Evolutionary conservation across 2,113 vertebrate species (phyloP).

Genomic region (Copsychus sechellarum): DNA sequence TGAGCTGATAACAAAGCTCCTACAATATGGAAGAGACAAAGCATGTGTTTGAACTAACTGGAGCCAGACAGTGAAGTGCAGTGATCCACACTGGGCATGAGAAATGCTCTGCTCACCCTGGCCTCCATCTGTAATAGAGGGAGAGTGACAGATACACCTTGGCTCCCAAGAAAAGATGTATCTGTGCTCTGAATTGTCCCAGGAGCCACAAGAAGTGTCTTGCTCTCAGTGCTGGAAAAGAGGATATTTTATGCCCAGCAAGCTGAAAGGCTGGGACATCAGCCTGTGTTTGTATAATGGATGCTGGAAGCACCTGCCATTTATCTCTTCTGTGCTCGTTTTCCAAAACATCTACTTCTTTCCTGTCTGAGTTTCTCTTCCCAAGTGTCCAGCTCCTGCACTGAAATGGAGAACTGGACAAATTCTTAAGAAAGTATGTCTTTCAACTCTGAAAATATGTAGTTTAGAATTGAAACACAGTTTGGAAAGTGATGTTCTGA

Average conservation of each 20-base stretch:
- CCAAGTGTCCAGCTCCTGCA: background rate
- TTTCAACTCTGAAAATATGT: background rate
- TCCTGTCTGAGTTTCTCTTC: background rate
- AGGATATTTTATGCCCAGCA: background rate
- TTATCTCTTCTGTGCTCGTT: background rate
- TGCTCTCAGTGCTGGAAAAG: background rate
- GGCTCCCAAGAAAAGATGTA: background rate
- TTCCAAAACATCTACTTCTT: background rate
- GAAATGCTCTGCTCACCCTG: background rate
- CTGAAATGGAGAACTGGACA: background rate
- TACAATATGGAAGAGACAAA: background rate
- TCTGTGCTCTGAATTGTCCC: background rate
- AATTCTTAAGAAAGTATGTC: background rate
- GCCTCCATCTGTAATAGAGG: background rate
- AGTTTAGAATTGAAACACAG: background rate
- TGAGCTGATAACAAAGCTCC: background rate
- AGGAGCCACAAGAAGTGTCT: background rate
- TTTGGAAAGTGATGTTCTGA: background rate
- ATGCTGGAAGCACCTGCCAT: background rate
- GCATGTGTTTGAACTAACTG: fast-evolving
- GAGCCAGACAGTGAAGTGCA: background rate
- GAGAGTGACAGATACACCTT: background rate
- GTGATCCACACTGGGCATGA: background rate
- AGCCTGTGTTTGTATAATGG: background rate
- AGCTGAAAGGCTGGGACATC: background rate